These are phyloP conservation scores for Latrodectus hesperus DNA, from an alignment of 2,888 invertebrate species.

Conservation along the genomic window DNA sequence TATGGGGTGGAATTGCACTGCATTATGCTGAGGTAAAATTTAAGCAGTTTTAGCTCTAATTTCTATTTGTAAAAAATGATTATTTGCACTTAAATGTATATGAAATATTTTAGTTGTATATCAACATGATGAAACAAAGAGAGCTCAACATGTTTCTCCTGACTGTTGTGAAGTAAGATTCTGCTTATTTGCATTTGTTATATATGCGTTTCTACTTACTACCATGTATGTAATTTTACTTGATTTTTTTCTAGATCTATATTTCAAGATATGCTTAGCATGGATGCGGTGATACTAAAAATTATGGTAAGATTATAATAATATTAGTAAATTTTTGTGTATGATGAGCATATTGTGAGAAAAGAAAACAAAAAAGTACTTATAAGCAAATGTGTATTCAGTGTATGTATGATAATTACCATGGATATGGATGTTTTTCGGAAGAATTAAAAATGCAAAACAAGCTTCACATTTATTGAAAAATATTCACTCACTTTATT, in stretches of 20 bases:
- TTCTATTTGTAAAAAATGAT: conserved; percentile 18
- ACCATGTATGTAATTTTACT: not conserved
- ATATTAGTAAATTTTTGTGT: too few relatives aligned
- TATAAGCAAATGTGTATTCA: too few relatives aligned
- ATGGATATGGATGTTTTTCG: too few relatives aligned
- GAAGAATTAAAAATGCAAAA: too few relatives aligned
- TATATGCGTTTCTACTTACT: not conserved
- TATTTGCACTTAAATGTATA: not conserved
- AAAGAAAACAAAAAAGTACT: too few relatives aligned
- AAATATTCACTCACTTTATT: too few relatives aligned
- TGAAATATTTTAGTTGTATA: conserved; percentile 77
- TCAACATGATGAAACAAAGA: conserved; percentile 82
- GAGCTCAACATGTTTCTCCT: conserved; percentile 85
- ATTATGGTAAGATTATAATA: conserved; percentile 79
- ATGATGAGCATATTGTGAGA: too few relatives aligned
- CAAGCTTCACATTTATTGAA: too few relatives aligned
- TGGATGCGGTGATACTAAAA: conserved; percentile 87
- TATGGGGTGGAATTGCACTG: conserved; percentile 83
- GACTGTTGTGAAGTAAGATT: conserved; percentile 85
- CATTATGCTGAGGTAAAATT: conserved; percentile 80
- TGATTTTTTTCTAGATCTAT: conserved; percentile 81
- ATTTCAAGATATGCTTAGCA: conserved; percentile 90
- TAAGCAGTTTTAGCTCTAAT: not conserved
- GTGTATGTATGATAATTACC: too few relatives aligned
- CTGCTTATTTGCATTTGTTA: not conserved